Conservation (phyloP, 2,113 vertebrate species). For the Emydocephalus ijimae region DNA sequence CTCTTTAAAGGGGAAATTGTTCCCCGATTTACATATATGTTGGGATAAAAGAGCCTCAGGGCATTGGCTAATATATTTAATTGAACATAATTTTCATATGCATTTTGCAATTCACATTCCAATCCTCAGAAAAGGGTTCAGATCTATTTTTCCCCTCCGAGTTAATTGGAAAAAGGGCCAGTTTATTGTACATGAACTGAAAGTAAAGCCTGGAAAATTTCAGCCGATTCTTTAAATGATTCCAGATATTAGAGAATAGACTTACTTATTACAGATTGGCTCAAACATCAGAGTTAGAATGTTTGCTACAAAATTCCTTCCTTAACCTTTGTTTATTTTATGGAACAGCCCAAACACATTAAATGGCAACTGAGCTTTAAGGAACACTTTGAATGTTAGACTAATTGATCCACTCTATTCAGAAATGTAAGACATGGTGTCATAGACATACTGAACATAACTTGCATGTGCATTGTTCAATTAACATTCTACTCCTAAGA, state of each 20-base stretch:
- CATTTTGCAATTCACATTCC: background rate
- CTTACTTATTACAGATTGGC: too few species aligned
- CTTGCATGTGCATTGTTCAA: background rate
- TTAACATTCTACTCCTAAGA: background rate
- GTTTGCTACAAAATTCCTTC: too few species aligned
- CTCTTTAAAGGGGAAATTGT: background rate
- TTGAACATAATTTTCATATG: background rate
- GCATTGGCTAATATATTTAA: background rate
- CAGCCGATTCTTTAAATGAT: background rate
- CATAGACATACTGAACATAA: too few species aligned
- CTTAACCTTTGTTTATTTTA: too few species aligned
- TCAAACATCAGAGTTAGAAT: too few species aligned
- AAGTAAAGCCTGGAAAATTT: background rate
- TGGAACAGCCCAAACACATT: too few species aligned
- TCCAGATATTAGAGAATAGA: too few species aligned
- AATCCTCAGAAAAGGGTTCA: background rate
- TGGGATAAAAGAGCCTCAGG: background rate
- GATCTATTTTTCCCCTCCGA: accelerated
- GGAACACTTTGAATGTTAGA: background rate
- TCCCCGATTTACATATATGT: background rate
- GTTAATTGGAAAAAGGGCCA: too few species aligned
- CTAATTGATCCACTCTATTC: background rate
- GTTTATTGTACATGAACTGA: background rate
- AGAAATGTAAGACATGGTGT: background rate
- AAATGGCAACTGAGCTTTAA: too few species aligned